Base-by-base conservation (phyloP, 2,797 vertebrate species). In the Lacerta viridis region DNA sequence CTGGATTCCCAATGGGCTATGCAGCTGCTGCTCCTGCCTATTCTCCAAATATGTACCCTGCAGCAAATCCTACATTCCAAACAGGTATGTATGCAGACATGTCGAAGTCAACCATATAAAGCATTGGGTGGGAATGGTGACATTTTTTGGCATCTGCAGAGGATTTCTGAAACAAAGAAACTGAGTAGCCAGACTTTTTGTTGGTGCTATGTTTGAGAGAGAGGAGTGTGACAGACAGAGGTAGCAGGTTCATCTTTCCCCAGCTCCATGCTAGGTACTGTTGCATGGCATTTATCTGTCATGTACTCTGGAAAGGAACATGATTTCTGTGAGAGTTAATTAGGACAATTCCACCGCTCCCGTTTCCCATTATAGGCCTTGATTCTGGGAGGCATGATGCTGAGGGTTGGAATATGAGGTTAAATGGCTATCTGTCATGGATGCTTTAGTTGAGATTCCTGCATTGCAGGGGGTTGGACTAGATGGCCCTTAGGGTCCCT, bases 1-100 rank as follows among this genome's bases (percentile, higher is more conserved):
- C 98, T 94, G 98, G 99, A 93, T 99, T 99, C 92, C 99, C 99
- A 84, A 98, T 99, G 91, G 98, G 99, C 89, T 99, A 99, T 68
- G 98, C 98, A 80, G 97, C 98, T 3, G 97, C 98, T 93, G 98
- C 98, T 92, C 99, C 98, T 91, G 97, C 98, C 41, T 99, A 99
- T 94, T 98, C 98, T 90, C 98, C 98, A 39, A 98, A 96, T 84
- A 96, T 99, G 95, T 99, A 99, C 90, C 97, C 98, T 93, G 99
- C 98, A 95, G 97, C 98, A 68, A 99, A 98, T 96, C 97, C 98
- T 85, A 98, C 98, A 81, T 99, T 99, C 96, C 97, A 98, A 7
- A 97, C 98, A 94, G 98, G 99, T 99, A 97, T 13, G 93, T 17
- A 33, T 91, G 81, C 29, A 20, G 61, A 27, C 8, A 0, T 71